These are phyloP conservation scores for Plebejus argus DNA, from an alignment of 2,888 invertebrate genomes.

Conservation along the genomic window DNA sequence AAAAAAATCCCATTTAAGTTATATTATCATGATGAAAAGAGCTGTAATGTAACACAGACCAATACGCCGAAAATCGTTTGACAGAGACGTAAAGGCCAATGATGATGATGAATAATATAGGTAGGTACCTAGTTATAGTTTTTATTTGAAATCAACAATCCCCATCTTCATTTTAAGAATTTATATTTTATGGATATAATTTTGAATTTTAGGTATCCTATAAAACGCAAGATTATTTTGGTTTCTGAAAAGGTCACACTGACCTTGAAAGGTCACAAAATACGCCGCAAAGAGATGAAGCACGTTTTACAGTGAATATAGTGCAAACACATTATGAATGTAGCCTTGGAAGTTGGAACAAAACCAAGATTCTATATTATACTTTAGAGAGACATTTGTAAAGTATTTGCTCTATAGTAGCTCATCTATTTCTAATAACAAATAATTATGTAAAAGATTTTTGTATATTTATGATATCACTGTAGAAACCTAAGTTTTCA, in stretches of 20 bases:
- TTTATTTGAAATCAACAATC: too few relatives aligned
- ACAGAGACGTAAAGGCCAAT: too few relatives aligned
- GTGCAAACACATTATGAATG: conserved; percentile 13
- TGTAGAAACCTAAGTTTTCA: background rate
- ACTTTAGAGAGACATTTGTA: background rate
- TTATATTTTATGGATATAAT: too few relatives aligned
- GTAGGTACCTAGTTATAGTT: too few relatives aligned
- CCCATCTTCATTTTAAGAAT: too few relatives aligned
- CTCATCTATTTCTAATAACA: background rate
- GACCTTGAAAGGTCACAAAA: conserved; percentile 70
- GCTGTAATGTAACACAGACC: too few relatives aligned
- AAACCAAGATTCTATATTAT: conserved; percentile 35
- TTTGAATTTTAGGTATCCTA: background rate
- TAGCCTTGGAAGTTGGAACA: conserved; percentile 43
- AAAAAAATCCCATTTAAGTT: too few relatives aligned
- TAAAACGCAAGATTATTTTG: conserved; percentile 29
- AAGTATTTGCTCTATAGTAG: background rate
- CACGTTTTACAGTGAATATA: conserved; percentile 9
- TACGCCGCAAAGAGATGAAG: conserved; percentile 40
- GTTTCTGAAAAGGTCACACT: conserved; percentile 48
- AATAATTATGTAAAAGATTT: background rate
- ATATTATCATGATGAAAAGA: too few relatives aligned
- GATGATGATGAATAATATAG: too few relatives aligned
- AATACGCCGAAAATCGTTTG: too few relatives aligned
- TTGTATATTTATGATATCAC: background rate